Percentiles rank a stretch among this genome's conserved stretches.
phyloP scores from a whole-genome alignment of 2,888 invertebrate species.

The Azorinus chamasolen region DNA sequence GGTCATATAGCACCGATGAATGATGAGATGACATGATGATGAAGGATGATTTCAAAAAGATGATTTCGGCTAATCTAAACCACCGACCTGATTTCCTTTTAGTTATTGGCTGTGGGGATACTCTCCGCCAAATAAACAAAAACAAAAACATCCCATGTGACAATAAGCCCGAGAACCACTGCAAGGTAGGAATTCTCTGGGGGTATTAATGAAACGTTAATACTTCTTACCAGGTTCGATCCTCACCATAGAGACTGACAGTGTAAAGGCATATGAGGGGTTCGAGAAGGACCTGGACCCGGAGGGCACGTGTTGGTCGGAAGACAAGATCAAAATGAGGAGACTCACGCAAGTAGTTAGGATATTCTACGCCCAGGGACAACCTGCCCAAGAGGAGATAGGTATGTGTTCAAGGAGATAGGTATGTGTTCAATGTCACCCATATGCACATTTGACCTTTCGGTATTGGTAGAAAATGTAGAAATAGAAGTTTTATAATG shows the following conservation, averaged over 20 bases:
- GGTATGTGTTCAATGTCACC: too few relatives aligned
- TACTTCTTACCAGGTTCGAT: slow-evolving; percentile 72
- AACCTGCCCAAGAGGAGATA: slow-evolving; percentile 76
- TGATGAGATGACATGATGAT: too few relatives aligned
- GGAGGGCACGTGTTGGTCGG: slow-evolving; percentile 78
- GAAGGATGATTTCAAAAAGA: too few relatives aligned
- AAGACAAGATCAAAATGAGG: slow-evolving; percentile 75
- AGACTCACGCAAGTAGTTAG: slow-evolving; percentile 80
- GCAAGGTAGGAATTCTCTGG: too few relatives aligned
- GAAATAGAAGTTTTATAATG: not conserved
- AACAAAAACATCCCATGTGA: too few relatives aligned
- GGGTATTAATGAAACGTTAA: not conserved
- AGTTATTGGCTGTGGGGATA: too few relatives aligned
- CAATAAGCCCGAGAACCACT: too few relatives aligned
- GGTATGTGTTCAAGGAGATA: slow-evolving; percentile 64
- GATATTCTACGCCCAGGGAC: slow-evolving; percentile 81
- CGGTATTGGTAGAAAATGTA: too few relatives aligned
- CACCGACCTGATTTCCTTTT: too few relatives aligned
- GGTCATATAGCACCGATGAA: too few relatives aligned
- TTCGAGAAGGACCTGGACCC: slow-evolving; percentile 75
- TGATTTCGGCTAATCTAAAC: too few relatives aligned
- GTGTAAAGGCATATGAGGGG: slow-evolving; percentile 81
- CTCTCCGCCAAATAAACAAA: too few relatives aligned
- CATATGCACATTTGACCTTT: not conserved
- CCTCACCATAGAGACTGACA: slow-evolving; percentile 81